Percentiles rank a stretch among this genome's conserved stretches.
Conservation (phyloP, 2,797 vertebrate genomes). For the Phyllotis vaccarum region DNA sequence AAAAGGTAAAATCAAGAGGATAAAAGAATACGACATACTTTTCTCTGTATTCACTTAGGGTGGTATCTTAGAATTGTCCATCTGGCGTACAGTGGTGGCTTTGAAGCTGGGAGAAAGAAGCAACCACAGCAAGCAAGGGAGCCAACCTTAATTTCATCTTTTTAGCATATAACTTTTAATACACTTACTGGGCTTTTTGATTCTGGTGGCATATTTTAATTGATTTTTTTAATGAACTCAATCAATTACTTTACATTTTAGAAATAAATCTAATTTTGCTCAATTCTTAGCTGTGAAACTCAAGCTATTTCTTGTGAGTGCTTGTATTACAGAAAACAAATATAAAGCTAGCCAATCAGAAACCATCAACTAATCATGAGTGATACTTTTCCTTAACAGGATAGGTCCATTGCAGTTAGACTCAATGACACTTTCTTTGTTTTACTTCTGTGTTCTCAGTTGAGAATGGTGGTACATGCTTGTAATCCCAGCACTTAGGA, state of each 20-base stretch:
- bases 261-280: neutral
- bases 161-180: neutral
- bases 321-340: neutral
- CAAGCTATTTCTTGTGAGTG: neutral
- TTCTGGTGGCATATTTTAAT: neutral
- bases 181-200: neutral
- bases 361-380: neutral
- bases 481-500: neutral
- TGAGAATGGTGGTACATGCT: neutral
- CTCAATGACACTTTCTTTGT: neutral
- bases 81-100: no score
- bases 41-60: no score
- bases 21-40: slow-evolving; percentile 99
- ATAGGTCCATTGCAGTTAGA: neutral
- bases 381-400: neutral
- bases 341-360: neutral
- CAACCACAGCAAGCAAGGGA: no score
- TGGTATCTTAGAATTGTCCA: no score
- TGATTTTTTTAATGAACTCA: neutral
- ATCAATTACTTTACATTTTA: no score
- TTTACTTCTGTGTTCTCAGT: neutral
- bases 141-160: no score
- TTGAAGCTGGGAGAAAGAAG: no score
- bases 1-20: slow-evolving; percentile 98
- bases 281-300: neutral